Percentiles rank a stretch among this genome's conserved stretches.
Evolutionary conservation across 2,113 vertebrate genomes (phyloP).

Genomic region (Ciconia boyciana): DNA sequence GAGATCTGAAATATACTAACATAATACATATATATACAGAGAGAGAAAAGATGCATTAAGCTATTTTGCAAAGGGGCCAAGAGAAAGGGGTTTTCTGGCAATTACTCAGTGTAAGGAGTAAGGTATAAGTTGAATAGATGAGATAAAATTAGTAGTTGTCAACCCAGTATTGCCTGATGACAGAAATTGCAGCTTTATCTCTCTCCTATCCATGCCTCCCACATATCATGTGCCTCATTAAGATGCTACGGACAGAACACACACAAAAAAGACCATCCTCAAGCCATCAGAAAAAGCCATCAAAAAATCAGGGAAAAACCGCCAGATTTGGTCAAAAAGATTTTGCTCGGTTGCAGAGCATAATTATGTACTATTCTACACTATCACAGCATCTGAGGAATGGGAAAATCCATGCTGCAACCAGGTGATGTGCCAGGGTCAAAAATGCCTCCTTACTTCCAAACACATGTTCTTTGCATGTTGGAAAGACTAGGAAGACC

Average conservation of each 20-base stretch:
- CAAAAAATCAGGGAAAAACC: background rate
- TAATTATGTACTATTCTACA: background rate
- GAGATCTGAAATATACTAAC: background rate
- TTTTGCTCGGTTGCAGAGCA: background rate
- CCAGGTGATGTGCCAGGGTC: background rate
- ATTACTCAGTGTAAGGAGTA: background rate
- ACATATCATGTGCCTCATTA: slow-evolving; percentile 13
- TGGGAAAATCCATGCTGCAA: background rate
- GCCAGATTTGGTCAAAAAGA: background rate
- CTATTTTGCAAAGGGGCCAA: background rate
- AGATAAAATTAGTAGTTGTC: slow-evolving; percentile 51
- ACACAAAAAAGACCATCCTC: background rate
- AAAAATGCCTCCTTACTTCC: background rate
- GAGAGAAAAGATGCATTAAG: background rate
- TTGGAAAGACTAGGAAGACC: background rate
- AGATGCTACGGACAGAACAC: background rate
- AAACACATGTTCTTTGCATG: background rate
- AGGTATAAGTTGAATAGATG: slow-evolving; percentile 12
- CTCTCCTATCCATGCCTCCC: slow-evolving; percentile 16
- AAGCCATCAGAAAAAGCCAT: background rate
- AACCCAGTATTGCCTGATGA: slow-evolving; percentile 15
- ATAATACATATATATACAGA: background rate
- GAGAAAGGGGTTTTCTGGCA: slow-evolving; percentile 17
- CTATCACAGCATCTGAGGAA: background rate
- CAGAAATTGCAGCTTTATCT: slow-evolving; percentile 48